A percentile compares a stretch with the other conserved stretches of the same genome.
These are phyloP conservation scores for Dasysyrphus tricinctus DNA, from an alignment of 2,888 invertebrate genomes.

Conservation along the genomic window DNA sequence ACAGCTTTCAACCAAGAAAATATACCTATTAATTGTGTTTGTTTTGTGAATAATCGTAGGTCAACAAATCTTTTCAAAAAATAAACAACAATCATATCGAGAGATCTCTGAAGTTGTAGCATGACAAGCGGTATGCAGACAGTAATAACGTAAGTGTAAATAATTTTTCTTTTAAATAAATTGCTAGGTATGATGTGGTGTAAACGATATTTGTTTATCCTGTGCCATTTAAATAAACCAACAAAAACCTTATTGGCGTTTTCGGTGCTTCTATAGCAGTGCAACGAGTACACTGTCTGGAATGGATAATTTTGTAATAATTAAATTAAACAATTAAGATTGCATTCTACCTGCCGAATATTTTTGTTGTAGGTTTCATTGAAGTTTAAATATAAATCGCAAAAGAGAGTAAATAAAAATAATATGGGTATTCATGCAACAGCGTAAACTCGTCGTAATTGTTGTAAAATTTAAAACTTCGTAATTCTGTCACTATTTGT, in stretches of 20 bases:
- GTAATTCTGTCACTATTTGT: no score
- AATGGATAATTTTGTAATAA: neutral
- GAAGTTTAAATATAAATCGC: no score
- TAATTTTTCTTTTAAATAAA: conserved; percentile 4
- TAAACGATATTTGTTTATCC: neutral
- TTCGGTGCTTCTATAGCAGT: neutral
- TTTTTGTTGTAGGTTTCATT: neutral
- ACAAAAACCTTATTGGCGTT: neutral
- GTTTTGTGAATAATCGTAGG: conserved; percentile 41
- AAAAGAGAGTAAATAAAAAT: no score
- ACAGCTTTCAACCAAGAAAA: conserved; percentile 20
- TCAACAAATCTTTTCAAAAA: conserved; percentile 39
- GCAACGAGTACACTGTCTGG: neutral
- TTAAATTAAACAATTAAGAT: conserved; percentile 18
- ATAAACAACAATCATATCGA: conserved; percentile 11
- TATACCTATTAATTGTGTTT: conserved; percentile 36
- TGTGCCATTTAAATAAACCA: neutral
- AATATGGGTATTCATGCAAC: no score
- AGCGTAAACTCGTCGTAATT: no score
- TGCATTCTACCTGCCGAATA: conserved; percentile 7
- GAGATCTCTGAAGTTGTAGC: conserved; percentile 44
- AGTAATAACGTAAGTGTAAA: conserved; percentile 72
- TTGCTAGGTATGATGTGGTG: neutral
- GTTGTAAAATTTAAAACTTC: no score
- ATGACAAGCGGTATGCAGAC: conserved; percentile 75